phyloP scores from a whole-genome alignment of 2,113 vertebrate species.

The Perca schrenkii region DNA sequence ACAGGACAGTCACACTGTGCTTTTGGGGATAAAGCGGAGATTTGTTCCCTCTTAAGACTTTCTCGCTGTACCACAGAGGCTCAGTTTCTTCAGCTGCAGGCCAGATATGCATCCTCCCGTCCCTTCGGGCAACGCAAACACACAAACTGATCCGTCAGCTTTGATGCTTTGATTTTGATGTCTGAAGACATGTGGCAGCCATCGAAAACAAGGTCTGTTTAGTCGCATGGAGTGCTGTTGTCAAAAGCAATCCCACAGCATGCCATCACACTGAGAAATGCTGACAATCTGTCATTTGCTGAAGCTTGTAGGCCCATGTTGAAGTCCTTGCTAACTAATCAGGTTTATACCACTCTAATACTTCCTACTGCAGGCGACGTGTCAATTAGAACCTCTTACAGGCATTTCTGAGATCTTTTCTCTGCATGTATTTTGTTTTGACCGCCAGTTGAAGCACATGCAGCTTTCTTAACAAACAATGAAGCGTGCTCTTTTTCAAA shows the following conservation, averaged over 20 bases:
- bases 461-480: neutral
- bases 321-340: conserved; percentile 40
- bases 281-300: conserved; percentile 63
- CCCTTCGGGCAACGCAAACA: conserved; percentile 65
- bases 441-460: neutral
- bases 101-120: conserved; percentile 60
- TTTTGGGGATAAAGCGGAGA: conserved; percentile 58
- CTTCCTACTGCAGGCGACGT: conserved; percentile 17
- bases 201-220: conserved; percentile 74
- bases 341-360: conserved; percentile 6
- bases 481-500: neutral
- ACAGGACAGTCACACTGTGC: conserved; percentile 40
- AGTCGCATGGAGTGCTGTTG: conserved; percentile 65
- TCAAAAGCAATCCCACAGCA: conserved; percentile 65
- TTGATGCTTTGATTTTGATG: conserved; percentile 72
- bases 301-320: conserved; percentile 25
- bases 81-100: conserved; percentile 60
- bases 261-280: conserved; percentile 46
- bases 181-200: conserved; percentile 73
- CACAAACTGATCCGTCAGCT: conserved; percentile 76
- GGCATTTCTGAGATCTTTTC: neutral
- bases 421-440: neutral
- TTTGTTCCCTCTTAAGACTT: conserved; percentile 54
- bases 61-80: conserved; percentile 49
- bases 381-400: conserved; percentile 10